phyloP scores from a whole-genome alignment of 1,140 invertebrate species.

The Drosophila orena region DNA sequence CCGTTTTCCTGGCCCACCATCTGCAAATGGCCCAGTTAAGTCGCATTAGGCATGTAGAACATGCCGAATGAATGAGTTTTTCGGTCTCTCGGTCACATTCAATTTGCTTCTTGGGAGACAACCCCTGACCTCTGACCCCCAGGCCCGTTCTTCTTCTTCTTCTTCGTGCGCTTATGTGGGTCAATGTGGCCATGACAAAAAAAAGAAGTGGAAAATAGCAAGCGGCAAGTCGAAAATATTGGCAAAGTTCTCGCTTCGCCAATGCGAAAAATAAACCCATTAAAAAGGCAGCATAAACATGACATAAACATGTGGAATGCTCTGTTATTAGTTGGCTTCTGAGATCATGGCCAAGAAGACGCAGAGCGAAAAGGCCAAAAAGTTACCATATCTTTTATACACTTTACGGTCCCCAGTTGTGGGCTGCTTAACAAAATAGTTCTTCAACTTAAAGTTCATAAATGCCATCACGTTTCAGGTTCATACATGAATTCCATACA shows the following conservation, averaged over 20 bases:
- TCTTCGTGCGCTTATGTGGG: conserved; percentile 53
- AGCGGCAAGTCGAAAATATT: conserved; percentile 13
- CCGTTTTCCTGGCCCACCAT: neutral
- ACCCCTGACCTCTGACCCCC: conserved; percentile 15
- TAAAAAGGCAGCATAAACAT: conserved; percentile 72
- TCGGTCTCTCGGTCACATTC: conserved; percentile 25
- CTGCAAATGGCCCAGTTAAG: conserved; percentile 38
- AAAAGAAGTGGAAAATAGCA: conserved; percentile 1
- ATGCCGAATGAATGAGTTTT: conserved; percentile 40
- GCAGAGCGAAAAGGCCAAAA: conserved; percentile 1
- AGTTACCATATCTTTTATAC: conserved; percentile 5
- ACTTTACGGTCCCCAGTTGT: conserved; percentile 19
- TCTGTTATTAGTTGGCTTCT: conserved; percentile 25
- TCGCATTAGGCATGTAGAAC: conserved; percentile 59
- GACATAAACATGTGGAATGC: conserved; percentile 55
- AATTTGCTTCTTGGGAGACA: conserved; percentile 40
- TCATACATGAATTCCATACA: too few relatives aligned
- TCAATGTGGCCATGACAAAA: conserved; percentile 42
- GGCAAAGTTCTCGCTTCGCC: conserved; percentile 22
- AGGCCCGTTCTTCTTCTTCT: conserved; percentile 19
- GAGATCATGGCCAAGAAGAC: conserved; percentile 19
- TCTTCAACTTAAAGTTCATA: neutral
- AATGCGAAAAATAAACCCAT: conserved; percentile 70
- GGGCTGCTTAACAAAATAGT: conserved; percentile 5
- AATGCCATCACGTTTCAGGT: too few relatives aligned